phyloP scores from a whole-genome alignment of 2,888 invertebrate species.

The Calameuta idolon region DNA sequence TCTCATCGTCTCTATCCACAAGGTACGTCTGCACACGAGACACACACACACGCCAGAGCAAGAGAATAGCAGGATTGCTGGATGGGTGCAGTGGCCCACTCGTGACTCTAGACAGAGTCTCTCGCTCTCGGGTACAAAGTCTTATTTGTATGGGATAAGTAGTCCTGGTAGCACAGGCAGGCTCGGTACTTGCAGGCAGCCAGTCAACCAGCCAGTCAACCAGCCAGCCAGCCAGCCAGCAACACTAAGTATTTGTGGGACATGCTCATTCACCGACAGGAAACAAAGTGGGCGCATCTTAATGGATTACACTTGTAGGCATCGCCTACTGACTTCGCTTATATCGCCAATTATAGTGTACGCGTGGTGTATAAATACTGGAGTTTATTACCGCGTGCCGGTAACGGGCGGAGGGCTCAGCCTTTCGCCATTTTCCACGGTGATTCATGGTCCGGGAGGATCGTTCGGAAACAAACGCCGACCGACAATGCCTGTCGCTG shows the following conservation, averaged over 20 bases:
- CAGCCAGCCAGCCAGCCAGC: conserved; percentile 2
- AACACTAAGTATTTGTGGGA: conserved; percentile 7
- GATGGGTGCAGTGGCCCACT: conserved; percentile 5
- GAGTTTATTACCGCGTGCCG: conserved; percentile 40
- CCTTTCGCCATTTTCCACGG: conserved; percentile 4
- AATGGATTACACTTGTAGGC: conserved; percentile 59
- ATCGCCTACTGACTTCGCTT: conserved; percentile 43
- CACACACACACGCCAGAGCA: too few relatives aligned
- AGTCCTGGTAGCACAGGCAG: conserved; percentile 2
- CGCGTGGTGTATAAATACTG: conserved; percentile 50
- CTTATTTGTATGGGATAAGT: conserved; percentile 5
- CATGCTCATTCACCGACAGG: conserved; percentile 17
- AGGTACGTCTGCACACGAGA: conserved; percentile 7
- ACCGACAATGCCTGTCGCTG: too few relatives aligned
- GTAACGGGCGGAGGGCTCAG: conserved; percentile 9
- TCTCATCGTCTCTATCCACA: conserved; percentile 45
- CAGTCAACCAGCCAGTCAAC: background rate
- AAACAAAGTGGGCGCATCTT: conserved; percentile 55
- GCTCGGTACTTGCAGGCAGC: background rate
- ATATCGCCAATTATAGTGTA: conserved; percentile 54
- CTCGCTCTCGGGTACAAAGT: background rate
- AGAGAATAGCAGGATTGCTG: too few relatives aligned
- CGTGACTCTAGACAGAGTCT: background rate
- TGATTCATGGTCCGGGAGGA: background rate
- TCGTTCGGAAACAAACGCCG: background rate